Percentiles rank a stretch among this genome's conserved stretches.
Evolutionary conservation across 92 coral and sea anemone species (phyloP).

Genomic region (Diadumene lineata): DNA sequence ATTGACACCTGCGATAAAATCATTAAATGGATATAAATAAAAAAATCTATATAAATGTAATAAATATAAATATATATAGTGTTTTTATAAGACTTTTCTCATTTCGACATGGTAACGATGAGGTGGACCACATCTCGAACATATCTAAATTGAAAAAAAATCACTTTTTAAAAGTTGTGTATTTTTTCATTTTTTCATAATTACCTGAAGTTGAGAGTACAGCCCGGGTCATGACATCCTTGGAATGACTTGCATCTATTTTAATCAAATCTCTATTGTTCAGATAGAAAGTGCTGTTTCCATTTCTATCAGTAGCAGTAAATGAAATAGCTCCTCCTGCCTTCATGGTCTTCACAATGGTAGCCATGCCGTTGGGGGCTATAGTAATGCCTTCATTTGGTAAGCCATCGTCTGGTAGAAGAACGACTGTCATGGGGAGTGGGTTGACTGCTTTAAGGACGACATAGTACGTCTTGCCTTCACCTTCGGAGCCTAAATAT

Average conservation of each 20-base stretch:
- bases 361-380: slow-evolving; percentile 30
- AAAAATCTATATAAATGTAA: too few species aligned
- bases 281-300: slow-evolving; percentile 56
- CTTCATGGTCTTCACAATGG: slow-evolving; percentile 54
- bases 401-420: slow-evolving; percentile 72
- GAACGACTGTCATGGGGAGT: slow-evolving; percentile 54
- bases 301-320: slow-evolving; percentile 60
- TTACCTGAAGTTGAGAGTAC: slow-evolving; percentile 70
- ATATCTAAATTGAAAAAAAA: too few species aligned
- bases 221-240: slow-evolving; percentile 48
- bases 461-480: slow-evolving; percentile 69
- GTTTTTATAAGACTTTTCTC: too few species aligned
- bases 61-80: too few species aligned
- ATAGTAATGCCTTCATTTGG: slow-evolving; percentile 78
- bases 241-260: slow-evolving; percentile 62
- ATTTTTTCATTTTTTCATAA: too few species aligned
- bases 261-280: slow-evolving; percentile 62
- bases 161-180: too few species aligned
- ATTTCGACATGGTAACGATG: too few species aligned
- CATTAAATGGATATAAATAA: too few species aligned
- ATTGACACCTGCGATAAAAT: not conserved
- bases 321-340: slow-evolving; percentile 46
- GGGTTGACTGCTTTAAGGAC: slow-evolving; percentile 59
- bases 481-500: slow-evolving; percentile 64
- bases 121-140: too few species aligned